phyloP scores from a whole-genome alignment of 2,888 invertebrate species.

The Drosophila austrosaltans region DNA sequence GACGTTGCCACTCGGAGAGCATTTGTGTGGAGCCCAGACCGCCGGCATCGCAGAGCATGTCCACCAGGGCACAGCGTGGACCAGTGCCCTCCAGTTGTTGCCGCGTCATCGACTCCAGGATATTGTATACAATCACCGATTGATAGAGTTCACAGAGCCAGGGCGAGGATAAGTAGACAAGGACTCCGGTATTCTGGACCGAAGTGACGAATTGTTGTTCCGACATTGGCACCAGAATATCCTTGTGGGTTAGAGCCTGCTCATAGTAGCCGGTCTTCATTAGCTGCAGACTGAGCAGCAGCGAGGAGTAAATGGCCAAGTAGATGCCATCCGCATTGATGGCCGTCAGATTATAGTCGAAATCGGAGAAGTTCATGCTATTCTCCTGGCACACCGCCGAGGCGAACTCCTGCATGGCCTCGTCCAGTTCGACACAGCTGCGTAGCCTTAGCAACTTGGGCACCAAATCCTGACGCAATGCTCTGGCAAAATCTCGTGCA shows the following conservation, averaged over 20 bases:
- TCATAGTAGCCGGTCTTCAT: constrained; percentile 90
- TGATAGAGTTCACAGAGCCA: constrained; percentile 97
- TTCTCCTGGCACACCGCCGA: constrained; percentile 94
- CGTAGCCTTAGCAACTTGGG: constrained; percentile 90
- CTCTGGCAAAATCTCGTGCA: constrained; percentile 92
- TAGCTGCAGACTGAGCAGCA: constrained; percentile 92
- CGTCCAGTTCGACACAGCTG: constrained; percentile 94
- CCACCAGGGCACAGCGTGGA: constrained; percentile 82
- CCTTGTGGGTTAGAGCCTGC: constrained; percentile 83
- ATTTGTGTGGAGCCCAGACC: constrained; percentile 93
- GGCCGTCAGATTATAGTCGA: constrained; percentile 86
- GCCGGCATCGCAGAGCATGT: constrained; percentile 88
- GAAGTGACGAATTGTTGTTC: constrained; percentile 96
- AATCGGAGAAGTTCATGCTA: constrained; percentile 83
- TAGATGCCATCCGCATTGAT: constrained; percentile 98
- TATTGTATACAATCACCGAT: constrained; percentile 88
- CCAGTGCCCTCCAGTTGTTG: constrained; percentile 79
- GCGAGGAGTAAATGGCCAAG: constrained; percentile 93
- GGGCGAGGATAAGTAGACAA: constrained; percentile 95
- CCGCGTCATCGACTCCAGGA: constrained; percentile 77
- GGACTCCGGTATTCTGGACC: constrained; percentile 95
- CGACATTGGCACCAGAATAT: constrained; percentile 86
- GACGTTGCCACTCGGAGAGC: constrained; percentile 93
- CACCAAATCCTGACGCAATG: constrained; percentile 89
- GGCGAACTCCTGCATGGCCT: constrained; percentile 95